Base-by-base conservation (phyloP, 2,797 vertebrate species). In the Hipposideros larvatus region DNA sequence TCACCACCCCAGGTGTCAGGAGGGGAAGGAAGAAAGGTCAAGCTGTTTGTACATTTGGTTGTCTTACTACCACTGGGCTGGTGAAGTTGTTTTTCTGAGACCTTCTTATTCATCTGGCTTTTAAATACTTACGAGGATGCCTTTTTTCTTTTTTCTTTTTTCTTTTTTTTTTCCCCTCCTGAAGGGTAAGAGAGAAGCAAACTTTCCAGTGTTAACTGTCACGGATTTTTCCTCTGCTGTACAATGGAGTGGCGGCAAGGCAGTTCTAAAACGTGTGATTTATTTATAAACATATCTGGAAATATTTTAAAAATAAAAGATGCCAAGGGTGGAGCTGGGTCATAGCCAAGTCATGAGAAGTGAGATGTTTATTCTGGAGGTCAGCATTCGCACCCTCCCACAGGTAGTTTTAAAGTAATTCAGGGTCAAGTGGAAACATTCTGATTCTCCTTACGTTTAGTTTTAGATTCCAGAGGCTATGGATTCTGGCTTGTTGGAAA, bases 201-300 rank as follows among this genome's bases (percentile, higher is more conserved):
- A 92, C 71, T 84, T 96, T 68, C 96, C 96, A 51, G 46, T 43
- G 75, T 48, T 41, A 18, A 75, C 78, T 28, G 92, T 75, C 89
- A 68, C 1, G 3, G 63, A 80, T 26, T 92, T 90, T 94, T 80
- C 85, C 95, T 85, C 59, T 14, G 0, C 68, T 26, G 16, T 43
- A 90, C 55, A 68, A 85, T 65, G 34, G 73, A 77, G 90, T 55
- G 88, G 74, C 41, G 15, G 63, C 18, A 59, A 91, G 70, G 63
- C 53, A 19, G 73, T 82, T 86, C 77, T 95, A 57, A 95, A 80
- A 92, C 51, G 59, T 4, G 14, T 57, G 74, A 84, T 86, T 71
- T 95, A 91, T 86, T 96, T 94, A 93, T 87, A 94, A 95, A 93
- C 53, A 53, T 91, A 94, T 91, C 65, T 97, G 93, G 89, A 92